Base-by-base conservation (phyloP, 2,888 invertebrate genomes). In the Hirtodrosophila duncani region DNA sequence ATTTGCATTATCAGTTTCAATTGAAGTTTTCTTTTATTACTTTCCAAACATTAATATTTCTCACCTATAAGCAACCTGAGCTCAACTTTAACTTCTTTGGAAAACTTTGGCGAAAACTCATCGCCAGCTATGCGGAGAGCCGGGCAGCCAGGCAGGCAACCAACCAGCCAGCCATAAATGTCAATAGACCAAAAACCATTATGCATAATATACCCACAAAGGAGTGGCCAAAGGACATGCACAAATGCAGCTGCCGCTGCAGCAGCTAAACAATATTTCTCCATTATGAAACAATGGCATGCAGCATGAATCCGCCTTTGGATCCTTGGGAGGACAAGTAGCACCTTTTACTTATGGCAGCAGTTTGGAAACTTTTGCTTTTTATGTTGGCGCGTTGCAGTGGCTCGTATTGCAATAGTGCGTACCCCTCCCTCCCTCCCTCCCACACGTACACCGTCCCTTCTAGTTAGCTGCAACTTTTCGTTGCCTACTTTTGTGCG, bases 81-180 rank as follows among this genome's bases (percentile, higher is more conserved):
- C n/a, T n/a, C n/a, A n/a, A n/a, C n/a, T n/a, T n/a, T n/a, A n/a
- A n/a, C n/a, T n/a, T n/a, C n/a, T n/a, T n/a, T n/a, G n/a, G n/a
- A n/a, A n/a, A n/a, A n/a, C n/a, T n/a, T n/a, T n/a, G n/a, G n/a
- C n/a, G n/a, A n/a, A n/a, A n/a, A n/a, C n/a, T n/a, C n/a, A n/a
- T n/a, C n/a, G n/a, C n/a, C n/a, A n/a, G n/a, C n/a, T n/a, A n/a
- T n/a, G n/a, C n/a, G n/a, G n/a, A n/a, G n/a, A n/a, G n/a, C n/a
- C n/a, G n/a, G n/a, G n/a, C n/a, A n/a, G n/a, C n/a, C n/a, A n/a
- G n/a, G n/a, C n/a, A n/a, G n/a, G n/a, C n/a, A n/a, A n/a, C n/a
- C n/a, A n/a, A n/a, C n/a, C n/a, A n/a, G n/a, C n/a, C n/a, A n/a
- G 68, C 68, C 68, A 78, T 78, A 74, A 75, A 78, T 75, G 75